Evolutionary conservation across 2,888 invertebrate genomes (phyloP), one percentile per base, ranked within the genome.

Genomic region (Torymus aiolomorphi): DNA sequence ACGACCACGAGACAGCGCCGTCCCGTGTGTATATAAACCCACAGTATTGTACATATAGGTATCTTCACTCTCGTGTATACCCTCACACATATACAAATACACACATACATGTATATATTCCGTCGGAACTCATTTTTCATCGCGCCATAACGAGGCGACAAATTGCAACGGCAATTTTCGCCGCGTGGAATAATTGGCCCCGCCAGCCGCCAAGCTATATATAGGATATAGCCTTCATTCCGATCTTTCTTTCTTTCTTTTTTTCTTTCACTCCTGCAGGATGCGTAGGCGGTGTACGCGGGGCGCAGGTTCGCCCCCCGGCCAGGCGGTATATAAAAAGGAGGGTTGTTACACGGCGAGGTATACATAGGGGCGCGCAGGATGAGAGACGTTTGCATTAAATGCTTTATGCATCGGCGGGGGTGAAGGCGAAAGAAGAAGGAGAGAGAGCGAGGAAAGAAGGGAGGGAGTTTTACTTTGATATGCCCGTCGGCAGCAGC

Each of bases 161-260:
- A 56, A 56, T 70, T 70, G 56, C 69, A 70, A 54, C 57, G 69
- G 18, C 42, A 42, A 56, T 70, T 57, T 85, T 86, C 84, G 84
- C 59, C 42, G 52, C 42, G 52, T 24, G 16, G 24, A 49, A 51
- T 62, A 49, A 51, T 62, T 24, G 12, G 24, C 54, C 24, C 0
- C 10, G 20, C 14, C 24, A 14, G 13, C 10, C 4, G 11, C 18
- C 20, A 12, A 1, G 12, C 24, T 16, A 24, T 57, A 57, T 57
- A 57, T 57, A 57, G 1, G 20, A 3, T 31, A 31, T 31, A 31
- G 8, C 31, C 31, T 31, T 31, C 31, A 3, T 31, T 31, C 8
- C 8, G 31, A 3, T 31, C 31, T 31, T 31, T 31, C 31, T 31
- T 31, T 31, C 31, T 31, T 31, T 31, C 31, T 31, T 31, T 31